Base-by-base conservation (phyloP, 2,113 vertebrate genomes). In the Cynopterus brachyotis region DNA sequence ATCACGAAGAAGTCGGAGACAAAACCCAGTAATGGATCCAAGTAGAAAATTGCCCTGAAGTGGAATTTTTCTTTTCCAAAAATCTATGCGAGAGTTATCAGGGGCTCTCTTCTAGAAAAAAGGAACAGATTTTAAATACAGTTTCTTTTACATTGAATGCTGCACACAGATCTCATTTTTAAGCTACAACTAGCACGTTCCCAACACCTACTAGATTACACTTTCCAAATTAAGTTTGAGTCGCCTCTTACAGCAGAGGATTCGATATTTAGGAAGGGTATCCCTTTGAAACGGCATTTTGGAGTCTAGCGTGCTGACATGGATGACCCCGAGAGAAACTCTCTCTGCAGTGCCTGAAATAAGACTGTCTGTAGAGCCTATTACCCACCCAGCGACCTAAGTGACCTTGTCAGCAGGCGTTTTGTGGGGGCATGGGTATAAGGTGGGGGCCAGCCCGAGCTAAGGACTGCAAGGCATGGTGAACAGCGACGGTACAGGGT, bases 121-220 rank as follows among this genome's bases (percentile, higher is more conserved):
- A 86, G 64, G 28, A 96, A 32, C 24, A 97, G 87, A 89, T 80
- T 96, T 86, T 57, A 88, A 88, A 81, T 28, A 66, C 17, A 24
- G 42, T 53, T 73, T 72, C 70, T 55, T 78, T 55, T 75, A 96
- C 85, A 95, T 95, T 97, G 94, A 98, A 96, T 83, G 30, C 55
- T 93, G 32, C 26, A 66, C 32, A 24, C 20, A 96, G 32, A 70
- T 95, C 57, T 96, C 79, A 75, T 76, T 94, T 59, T 92, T 75
- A 90, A 97, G 73, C 17, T 87, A 35, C 40, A 53, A 7, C 40
- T 17, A 59, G 40, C 1, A 69, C 86, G 79, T 95, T 96, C 90
- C 57, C 59, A 91, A 95, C 78, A 97, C 80, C 40, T 96, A 92
- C 97, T 87, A 97, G 91, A 98, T 97, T 93, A 92, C 85, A 64